A percentile compares a stretch with the other conserved stretches of the same genome.
Evolutionary conservation across 2,888 invertebrate species (phyloP).

Genomic region (Drosophila testacea): DNA sequence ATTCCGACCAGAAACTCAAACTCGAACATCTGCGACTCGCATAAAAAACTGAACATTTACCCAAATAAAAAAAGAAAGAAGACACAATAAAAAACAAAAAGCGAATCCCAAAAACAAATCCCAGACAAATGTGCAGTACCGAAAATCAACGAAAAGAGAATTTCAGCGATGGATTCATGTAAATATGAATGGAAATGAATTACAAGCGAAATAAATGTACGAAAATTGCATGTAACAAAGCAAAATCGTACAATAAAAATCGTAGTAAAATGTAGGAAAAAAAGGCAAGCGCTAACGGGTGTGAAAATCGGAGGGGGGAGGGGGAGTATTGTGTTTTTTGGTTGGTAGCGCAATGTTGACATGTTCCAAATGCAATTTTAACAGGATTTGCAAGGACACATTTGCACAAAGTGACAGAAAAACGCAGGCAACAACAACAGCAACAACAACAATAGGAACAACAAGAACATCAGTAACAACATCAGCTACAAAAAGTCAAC

Average conservation of each 20-base stretch:
- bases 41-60: constrained; percentile 36
- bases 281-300: constrained; percentile 28
- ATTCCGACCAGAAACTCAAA: constrained; percentile 35
- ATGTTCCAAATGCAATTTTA: constrained; percentile 80
- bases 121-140: constrained; percentile 65
- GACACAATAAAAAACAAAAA: constrained; percentile 23
- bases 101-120: constrained; percentile 66
- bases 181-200: constrained; percentile 80
- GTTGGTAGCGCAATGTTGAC: constrained; percentile 71
- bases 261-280: constrained; percentile 34
- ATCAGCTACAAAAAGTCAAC: constrained; percentile 64
- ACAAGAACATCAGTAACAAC: constrained; percentile 20
- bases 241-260: constrained; percentile 60
- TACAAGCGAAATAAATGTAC: constrained; percentile 78
- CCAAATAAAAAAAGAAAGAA: constrained; percentile 22
- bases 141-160: constrained; percentile 46
- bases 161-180: constrained; percentile 64
- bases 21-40: constrained; percentile 52
- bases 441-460: constrained; percentile 30
- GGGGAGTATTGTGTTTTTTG: constrained; percentile 51
- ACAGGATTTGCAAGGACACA: constrained; percentile 81
- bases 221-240: constrained; percentile 71
- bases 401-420: constrained; percentile 79
- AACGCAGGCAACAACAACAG: constrained; percentile 63
- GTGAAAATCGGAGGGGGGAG: constrained; percentile 4